A percentile compares a stretch with the other conserved stretches of the same genome.
Conservation (phyloP, 2,113 vertebrate species). For the Anseranas semipalmata region DNA sequence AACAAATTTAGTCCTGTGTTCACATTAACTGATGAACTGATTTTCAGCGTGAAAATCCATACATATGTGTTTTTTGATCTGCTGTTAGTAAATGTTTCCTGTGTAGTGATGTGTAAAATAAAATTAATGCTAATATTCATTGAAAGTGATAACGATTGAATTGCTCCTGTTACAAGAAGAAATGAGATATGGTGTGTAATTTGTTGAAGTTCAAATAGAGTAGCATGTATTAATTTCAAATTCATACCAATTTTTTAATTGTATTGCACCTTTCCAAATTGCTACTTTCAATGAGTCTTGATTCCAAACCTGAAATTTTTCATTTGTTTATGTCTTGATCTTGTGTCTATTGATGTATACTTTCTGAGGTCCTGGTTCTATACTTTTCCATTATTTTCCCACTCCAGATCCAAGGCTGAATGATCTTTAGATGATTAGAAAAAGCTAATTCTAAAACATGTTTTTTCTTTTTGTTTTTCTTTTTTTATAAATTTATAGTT, state of each 20-base stretch:
- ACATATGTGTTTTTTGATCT: background rate
- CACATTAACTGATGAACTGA: background rate
- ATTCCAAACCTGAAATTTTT: background rate
- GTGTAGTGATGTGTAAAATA: conserved; percentile 16
- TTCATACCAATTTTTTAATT: background rate
- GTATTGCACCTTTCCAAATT: background rate
- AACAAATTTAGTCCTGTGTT: background rate
- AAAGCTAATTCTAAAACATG: background rate
- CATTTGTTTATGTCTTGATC: background rate
- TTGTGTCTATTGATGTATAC: background rate
- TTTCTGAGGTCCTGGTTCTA: background rate
- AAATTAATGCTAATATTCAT: conserved; percentile 10
- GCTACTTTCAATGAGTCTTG: background rate
- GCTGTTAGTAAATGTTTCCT: conserved; percentile 27
- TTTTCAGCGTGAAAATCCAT: conserved; percentile 10
- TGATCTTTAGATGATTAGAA: background rate
- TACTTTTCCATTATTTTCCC: background rate
- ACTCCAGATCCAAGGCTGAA: rapidly evolving
- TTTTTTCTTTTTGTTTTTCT: background rate
- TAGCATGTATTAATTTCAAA: background rate
- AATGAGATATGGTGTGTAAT: background rate
- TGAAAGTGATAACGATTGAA: conserved; percentile 1
- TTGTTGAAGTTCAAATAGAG: background rate
- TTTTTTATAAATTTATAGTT: background rate
- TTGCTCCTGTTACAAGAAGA: background rate